These are phyloP conservation scores for Melanerpes aurifrons DNA, from an alignment of 2,113 vertebrate species.

Conservation along the genomic window DNA sequence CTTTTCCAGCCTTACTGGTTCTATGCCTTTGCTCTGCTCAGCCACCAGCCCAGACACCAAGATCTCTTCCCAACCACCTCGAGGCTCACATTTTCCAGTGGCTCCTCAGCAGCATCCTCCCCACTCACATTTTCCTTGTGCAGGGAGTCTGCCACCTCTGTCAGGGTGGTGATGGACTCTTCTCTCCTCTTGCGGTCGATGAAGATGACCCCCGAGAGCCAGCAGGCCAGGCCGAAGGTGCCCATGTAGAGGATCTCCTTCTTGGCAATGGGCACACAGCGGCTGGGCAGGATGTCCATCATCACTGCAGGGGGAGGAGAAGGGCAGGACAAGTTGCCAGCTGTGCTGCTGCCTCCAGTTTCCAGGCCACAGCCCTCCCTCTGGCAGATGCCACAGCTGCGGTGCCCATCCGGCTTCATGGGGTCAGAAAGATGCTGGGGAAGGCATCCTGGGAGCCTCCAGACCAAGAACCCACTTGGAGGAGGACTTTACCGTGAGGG, in stretches of 20 bases:
- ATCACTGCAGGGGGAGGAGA: constrained; percentile 55
- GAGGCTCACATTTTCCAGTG: background rate
- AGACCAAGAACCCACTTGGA: background rate
- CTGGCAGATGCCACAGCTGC: background rate
- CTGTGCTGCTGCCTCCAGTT: background rate
- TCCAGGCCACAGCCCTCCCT: background rate
- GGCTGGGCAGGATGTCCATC: constrained; percentile 74
- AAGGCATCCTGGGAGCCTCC: background rate
- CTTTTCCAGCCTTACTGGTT: too few species aligned
- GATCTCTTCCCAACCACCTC: background rate
- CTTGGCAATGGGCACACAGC: constrained; percentile 77
- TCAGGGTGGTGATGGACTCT: constrained; percentile 74
- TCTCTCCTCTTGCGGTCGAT: constrained; percentile 77
- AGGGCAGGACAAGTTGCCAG: background rate
- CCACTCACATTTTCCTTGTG: constrained; percentile 78
- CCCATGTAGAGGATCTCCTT: constrained; percentile 79
- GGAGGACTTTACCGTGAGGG: background rate
- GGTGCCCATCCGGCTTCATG: background rate
- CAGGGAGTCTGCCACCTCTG: constrained; percentile 75
- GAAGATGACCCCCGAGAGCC: constrained; percentile 78
- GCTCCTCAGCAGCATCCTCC: background rate
- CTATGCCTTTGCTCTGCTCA: background rate
- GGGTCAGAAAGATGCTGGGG: background rate
- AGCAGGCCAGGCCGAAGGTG: constrained; percentile 77
- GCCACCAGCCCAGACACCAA: background rate